Percentiles rank a stretch among this genome's conserved stretches.
These are phyloP conservation scores for Drosophila percnosoma DNA, from an alignment of 2,888 invertebrate species.

Conservation along the genomic window DNA sequence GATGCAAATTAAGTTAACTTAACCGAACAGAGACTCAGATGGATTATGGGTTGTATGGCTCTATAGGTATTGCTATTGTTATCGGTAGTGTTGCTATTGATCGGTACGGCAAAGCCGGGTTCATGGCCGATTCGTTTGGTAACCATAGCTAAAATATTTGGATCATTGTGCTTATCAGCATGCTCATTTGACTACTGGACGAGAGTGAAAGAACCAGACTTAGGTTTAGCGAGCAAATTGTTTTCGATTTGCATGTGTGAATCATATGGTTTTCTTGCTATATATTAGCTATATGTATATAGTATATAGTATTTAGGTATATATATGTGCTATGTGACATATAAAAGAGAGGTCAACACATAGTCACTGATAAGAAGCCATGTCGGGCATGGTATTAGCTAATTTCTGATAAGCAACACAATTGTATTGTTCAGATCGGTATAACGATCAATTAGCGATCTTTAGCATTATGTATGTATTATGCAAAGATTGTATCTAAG, in stretches of 20 bases:
- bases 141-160: background rate
- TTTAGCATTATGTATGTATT: background rate
- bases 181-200: constrained; percentile 45
- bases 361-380: background rate
- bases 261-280: constrained; percentile 25
- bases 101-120: constrained; percentile 17
- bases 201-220: constrained; percentile 19
- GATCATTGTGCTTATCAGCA: constrained; percentile 54
- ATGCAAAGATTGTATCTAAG: background rate
- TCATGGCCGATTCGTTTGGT: constrained; percentile 38
- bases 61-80: background rate
- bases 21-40: background rate
- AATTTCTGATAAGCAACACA: background rate
- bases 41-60: background rate
- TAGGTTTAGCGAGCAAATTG: constrained; percentile 26
- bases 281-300: background rate
- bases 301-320: too few relatives aligned
- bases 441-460: background rate
- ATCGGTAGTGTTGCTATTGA: constrained; percentile 1
- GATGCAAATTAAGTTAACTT: constrained; percentile 20
- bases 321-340: background rate
- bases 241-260: constrained; percentile 32
- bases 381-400: background rate
- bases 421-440: background rate
- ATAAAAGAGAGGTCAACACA: background rate